phyloP scores from a whole-genome alignment of 2,113 vertebrate species.

The Fulica atra region DNA sequence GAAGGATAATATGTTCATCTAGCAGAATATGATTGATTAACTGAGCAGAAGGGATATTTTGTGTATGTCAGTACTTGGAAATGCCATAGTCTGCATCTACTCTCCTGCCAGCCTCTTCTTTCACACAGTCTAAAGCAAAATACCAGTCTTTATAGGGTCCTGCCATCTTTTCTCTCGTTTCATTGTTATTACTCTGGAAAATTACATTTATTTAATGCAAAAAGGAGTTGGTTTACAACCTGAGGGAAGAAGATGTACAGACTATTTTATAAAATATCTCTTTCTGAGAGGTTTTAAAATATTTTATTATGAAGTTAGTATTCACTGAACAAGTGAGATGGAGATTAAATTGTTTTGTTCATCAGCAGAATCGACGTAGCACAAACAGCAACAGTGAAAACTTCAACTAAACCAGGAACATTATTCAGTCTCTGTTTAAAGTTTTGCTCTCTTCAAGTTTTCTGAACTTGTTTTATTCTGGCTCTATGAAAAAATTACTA shows the following conservation, averaged over 20 bases:
- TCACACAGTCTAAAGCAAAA: neutral
- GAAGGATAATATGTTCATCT: conserved; percentile 31
- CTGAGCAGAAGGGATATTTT: conserved; percentile 40
- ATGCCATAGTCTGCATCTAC: neutral
- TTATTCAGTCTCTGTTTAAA: neutral
- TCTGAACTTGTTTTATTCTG: neutral
- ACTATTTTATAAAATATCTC: neutral
- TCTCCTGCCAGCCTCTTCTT: neutral
- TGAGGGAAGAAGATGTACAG: neutral
- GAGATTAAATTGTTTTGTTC: neutral
- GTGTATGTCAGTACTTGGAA: neutral
- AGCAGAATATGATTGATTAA: conserved; percentile 52
- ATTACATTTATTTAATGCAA: neutral
- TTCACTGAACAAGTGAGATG: neutral
- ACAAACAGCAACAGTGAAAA: neutral
- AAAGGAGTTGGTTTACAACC: neutral
- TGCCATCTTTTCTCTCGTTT: neutral
- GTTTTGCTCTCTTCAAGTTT: neutral
- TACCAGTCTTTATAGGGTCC: neutral
- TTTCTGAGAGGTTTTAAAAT: neutral
- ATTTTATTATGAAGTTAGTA: neutral
- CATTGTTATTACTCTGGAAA: neutral
- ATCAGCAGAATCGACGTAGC: neutral
- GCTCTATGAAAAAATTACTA: neutral
- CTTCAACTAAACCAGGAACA: neutral